These are phyloP conservation scores for Spongia lamella DNA, from an alignment of 37 sponge, comb jelly and placozoan genomes.

Conservation along the genomic window DNA sequence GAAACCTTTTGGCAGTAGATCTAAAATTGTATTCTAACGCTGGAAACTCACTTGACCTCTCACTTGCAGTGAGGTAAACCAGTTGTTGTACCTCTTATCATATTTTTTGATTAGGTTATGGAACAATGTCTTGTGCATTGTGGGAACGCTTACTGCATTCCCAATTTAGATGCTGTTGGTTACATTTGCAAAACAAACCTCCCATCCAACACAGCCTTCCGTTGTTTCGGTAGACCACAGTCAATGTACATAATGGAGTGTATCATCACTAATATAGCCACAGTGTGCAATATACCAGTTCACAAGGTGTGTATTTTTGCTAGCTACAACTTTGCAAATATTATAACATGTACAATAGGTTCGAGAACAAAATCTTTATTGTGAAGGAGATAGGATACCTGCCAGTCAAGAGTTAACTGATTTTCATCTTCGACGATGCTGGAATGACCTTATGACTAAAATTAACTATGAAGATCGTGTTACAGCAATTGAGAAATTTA, in stretches of 20 bases:
- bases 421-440: conserved; percentile 63
- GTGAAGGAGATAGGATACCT: conserved; percentile 62
- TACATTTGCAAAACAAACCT: conserved; percentile 70
- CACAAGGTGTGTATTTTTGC: conserved; percentile 25
- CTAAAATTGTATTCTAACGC: conserved; percentile 71
- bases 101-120: conserved; percentile 42
- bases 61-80: conserved; percentile 37
- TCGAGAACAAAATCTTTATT: conserved; percentile 58
- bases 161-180: conserved; percentile 48
- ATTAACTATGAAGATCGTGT: conserved; percentile 29
- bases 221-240: conserved; percentile 89
- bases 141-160: conserved; percentile 70
- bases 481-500: conserved; percentile 41
- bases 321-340: neutral
- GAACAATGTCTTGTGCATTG: conserved; percentile 58
- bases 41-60: conserved; percentile 66
- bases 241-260: conserved; percentile 74
- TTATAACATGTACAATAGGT: conserved; percentile 19
- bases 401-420: conserved; percentile 40
- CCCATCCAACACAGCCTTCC: conserved; percentile 84
- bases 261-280: conserved; percentile 49
- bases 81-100: neutral
- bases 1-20: conserved; percentile 53
- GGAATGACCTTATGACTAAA: conserved; percentile 62
- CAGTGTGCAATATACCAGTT: conserved; percentile 22